Conservation (phyloP, 1,140 invertebrate genomes). For the Magallana gigas region DNA sequence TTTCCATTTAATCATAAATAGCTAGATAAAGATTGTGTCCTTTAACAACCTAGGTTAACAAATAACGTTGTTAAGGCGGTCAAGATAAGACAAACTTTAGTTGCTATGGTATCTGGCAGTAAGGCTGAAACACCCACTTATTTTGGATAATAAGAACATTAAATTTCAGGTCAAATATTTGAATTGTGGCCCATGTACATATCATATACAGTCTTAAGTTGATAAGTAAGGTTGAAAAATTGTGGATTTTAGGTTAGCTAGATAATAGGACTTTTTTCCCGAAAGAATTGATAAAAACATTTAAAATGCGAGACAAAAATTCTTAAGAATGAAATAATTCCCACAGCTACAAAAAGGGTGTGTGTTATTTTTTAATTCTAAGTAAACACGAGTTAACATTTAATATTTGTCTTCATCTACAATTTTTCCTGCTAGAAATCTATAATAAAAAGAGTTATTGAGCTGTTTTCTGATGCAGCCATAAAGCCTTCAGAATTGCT, state of each 20-base stretch:
- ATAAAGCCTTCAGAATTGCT: constrained; percentile 15
- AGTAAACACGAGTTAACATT: too few relatives aligned
- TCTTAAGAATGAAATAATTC: too few relatives aligned
- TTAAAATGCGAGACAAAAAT: too few relatives aligned
- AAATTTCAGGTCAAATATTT: constrained; percentile 37
- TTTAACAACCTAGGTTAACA: constrained; percentile 15
- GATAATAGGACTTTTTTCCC: neutral
- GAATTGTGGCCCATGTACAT: constrained; percentile 33
- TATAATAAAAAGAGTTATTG: constrained; percentile 32
- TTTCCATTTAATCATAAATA: constrained; percentile 35
- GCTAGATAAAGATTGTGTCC: constrained; percentile 7
- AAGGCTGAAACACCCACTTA: constrained; percentile 17
- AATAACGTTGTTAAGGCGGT: constrained; percentile 2
- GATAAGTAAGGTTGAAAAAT: constrained; percentile 24
- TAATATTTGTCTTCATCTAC: neutral
- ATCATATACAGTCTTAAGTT: constrained; percentile 17
- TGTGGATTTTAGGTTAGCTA: constrained; percentile 14
- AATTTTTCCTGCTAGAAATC: neutral
- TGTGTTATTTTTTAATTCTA: too few relatives aligned
- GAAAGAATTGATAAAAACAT: too few relatives aligned
- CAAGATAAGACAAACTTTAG: constrained; percentile 26
- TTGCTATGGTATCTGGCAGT: constrained; percentile 19
- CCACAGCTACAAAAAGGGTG: too few relatives aligned
- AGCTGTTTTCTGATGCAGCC: constrained; percentile 4
- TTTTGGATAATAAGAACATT: constrained; percentile 25